Base-by-base conservation (phyloP, 2,797 vertebrate species). In the Glyptemys insculpta region DNA sequence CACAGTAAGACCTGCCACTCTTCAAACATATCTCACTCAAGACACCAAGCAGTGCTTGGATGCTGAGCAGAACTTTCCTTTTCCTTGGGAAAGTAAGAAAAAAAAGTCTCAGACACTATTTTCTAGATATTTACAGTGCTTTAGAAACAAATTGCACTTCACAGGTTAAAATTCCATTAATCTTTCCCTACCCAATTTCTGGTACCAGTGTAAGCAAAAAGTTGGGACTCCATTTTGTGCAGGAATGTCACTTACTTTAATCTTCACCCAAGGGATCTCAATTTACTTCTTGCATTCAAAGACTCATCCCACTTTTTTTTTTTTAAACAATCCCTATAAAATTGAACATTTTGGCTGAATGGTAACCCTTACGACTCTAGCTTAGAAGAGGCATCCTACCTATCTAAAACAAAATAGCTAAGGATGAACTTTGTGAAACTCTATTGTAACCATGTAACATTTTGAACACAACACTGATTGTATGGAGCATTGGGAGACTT, bases 391-490 rank as follows among this genome's bases (percentile, higher is more conserved):
- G 27, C 44, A 82, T 0, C 1, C 25, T 65, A 53, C 34, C 56
- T 47, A 59, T 6, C 1, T 3, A 4, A n/a, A 82, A 78, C 6
- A 37, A 53, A 79, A 49, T 47, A 78, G 15, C 11, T 16, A 78
- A 47, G 27, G 74, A 18, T 31, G 27, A 9, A 78, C 25, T 41
- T 23, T 37, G 65, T 37, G n/a, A 37, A 37, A 72, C n/a, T 68
- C 18, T 72, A 11, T 62, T 16, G n/a, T 37, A 37, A 68, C 8
- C 62, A 11, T 68, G 65, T 72, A 78, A 44, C 25, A 78, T 49
- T 47, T 29, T 44, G 29, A 29, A 52, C 0, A 0, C 18, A 11
- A 12, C 10, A 18, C 14, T 0, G 3, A 72, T 65, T 1, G 1
- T 2, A 1, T 37, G 76, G 3, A 81, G 10, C 74, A 56, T 56